Base-by-base conservation (phyloP, 2,797 vertebrate species). In the Lophura swinhoii region DNA sequence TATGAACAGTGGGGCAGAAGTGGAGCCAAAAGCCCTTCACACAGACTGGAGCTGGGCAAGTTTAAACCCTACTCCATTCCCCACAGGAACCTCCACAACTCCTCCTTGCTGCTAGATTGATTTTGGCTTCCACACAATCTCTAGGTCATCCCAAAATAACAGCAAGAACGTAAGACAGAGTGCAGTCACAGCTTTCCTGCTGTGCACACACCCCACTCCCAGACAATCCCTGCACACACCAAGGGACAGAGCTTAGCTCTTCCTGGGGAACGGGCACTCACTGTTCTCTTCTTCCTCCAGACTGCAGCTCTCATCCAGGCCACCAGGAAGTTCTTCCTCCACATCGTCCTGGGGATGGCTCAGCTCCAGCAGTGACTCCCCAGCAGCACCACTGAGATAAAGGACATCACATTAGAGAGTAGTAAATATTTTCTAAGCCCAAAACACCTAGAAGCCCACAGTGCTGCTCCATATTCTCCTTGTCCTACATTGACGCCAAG, bases 271-370 rank as follows among this genome's bases (percentile, higher is more conserved):
- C 29, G 59, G 72, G 28, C 33, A 95, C 94, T 97, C 93, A 97
- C 97, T 95, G 44, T 97, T 89, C 68, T 97, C 97, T 4, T 98
- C 98, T 20, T 98, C 98, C 44, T 98, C 98, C 70, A 98, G 98
- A 84, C 96, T 96, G 80, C 97, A 98, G 95, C 88, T 96, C 35
- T 98, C 98, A 3, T 98, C 98, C 93, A 98, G 84, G 75, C 98
- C 98, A 84, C 98, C 98, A 16, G 97, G 96, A 78, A 98, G 96
- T 82, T 99, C 98, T 89, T 99, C 98, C 87, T 99, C 98, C 3
- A 51, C 89, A 73, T 93, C 74, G 0, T 93, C 94, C 59, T 97
- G 96, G 24, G 82, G 72, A 56, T 97, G 97, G 80, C 17, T 94
- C 1, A 1, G 87, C 51, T 95, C 88, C 77, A 91, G 79, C 29